Base-by-base conservation (phyloP, 1,140 invertebrate species). In the Triops longicaudatus region DNA sequence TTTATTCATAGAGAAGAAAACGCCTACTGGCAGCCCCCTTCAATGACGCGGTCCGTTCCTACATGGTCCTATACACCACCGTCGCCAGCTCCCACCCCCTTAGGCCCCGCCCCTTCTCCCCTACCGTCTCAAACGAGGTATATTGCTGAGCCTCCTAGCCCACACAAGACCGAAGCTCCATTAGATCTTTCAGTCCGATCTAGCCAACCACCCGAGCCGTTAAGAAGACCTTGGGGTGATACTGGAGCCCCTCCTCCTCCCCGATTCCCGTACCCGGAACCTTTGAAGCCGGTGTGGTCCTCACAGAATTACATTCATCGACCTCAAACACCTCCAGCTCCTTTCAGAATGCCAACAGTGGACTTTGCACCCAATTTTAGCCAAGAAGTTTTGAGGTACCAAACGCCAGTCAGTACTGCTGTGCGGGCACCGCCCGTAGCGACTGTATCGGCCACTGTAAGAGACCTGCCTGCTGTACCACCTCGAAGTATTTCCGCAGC, bases 381-480 rank as follows among this genome's bases (percentile, higher is more conserved):
- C 17, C 50, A 63, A 22, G 17, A 63, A 22, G 50, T 22, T 9
- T 22, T 22, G 50, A 17, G n/a, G 17, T 63, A 63, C 22, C 50
- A 9, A n/a, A 22, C 50, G 50, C 50, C 14, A 14, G 26, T 7
- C 73, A 73, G 28, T 42, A 73, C 28, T 73, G 28, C 73, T 11
- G 73, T 73, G 17, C 74, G 74, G 11, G 17, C 37, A n/a, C 74
- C 74, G 37, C 74, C 74, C 11, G 74, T 75, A 43, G 74, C 74
- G 14, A 75, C 74, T 6, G 74, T 75, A 12, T 43, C 37, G 37
- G 74, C 74, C 17, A 75, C 74, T 28, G 74, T 75, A 14, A 26
- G 74, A 22, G 50, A 63, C 22, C 22, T 63, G 17, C 10, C 50
- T 6, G 14, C 50, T 63, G 14, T 14, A 5, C 10, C 50, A 14